phyloP scores from a whole-genome alignment of 2,797 vertebrate genomes.

The Myripristis murdjan region DNA sequence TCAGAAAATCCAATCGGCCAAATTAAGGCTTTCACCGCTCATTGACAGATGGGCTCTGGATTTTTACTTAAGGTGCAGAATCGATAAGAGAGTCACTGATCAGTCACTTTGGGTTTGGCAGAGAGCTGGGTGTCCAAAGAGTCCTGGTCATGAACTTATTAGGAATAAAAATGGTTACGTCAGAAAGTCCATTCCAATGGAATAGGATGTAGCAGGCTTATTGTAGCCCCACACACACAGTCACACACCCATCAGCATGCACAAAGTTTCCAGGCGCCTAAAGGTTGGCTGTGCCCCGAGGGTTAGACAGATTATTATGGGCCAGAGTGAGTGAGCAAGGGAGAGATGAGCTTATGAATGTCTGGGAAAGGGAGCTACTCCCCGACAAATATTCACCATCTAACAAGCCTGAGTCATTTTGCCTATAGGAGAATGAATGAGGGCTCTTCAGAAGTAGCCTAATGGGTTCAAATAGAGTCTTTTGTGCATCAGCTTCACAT shows the following conservation, averaged over 20 bases:
- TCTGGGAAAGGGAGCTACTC: conserved; percentile 31
- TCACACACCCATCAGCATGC: conserved; percentile 54
- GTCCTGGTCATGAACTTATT: conserved; percentile 2
- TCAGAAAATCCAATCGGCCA: conserved; percentile 26
- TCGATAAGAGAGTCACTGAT: conserved; percentile 25
- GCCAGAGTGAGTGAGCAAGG: conserved; percentile 23
- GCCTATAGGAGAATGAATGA: conserved; percentile 54
- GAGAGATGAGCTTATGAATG: conserved; percentile 42
- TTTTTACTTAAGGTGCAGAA: conserved; percentile 17
- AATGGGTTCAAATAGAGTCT: conserved; percentile 35
- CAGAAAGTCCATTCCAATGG: neutral
- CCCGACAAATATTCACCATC: conserved; percentile 39
- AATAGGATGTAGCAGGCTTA: too few species aligned
- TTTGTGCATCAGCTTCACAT: conserved; percentile 39
- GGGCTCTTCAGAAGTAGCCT: conserved; percentile 22
- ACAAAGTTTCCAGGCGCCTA: conserved; percentile 27
- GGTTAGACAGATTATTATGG: conserved; percentile 58
- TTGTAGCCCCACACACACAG: neutral
- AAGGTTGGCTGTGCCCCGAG: conserved; percentile 62
- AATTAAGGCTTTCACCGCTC: conserved; percentile 35
- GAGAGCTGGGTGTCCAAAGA: neutral
- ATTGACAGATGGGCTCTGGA: neutral
- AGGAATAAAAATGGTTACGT: conserved; percentile 12
- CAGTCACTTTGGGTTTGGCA: conserved; percentile 14
- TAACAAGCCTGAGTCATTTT: conserved; percentile 46